Percentiles rank a stretch among this genome's conserved stretches.
Evolutionary conservation across 2,113 vertebrate genomes (phyloP).

Genomic region (Jaculus jaculus): DNA sequence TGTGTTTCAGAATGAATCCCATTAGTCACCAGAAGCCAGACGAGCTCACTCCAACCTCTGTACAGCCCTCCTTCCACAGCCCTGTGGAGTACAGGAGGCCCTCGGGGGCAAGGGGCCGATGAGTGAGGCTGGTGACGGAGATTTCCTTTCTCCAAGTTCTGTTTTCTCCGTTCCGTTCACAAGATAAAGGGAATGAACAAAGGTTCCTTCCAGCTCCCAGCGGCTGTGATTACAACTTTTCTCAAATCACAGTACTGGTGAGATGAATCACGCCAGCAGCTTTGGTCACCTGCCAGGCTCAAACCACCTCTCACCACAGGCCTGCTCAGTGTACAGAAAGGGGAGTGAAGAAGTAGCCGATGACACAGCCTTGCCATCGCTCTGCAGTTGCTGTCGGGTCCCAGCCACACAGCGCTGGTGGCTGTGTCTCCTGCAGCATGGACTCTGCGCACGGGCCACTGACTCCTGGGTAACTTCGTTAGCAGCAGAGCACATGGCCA

Average conservation of each 20-base stretch:
- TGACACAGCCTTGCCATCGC: neutral
- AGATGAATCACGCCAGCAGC: constrained; percentile 36
- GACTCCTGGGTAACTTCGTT: constrained; percentile 61
- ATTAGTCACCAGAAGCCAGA: neutral
- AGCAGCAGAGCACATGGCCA: constrained; percentile 50
- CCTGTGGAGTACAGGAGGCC: neutral
- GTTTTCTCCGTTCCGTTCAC: neutral
- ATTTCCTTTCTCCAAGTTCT: neutral
- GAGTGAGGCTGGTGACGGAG: neutral
- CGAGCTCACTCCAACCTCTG: neutral
- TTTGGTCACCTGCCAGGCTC: neutral
- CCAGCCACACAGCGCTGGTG: constrained; percentile 16
- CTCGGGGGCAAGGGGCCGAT: rapidly evolving
- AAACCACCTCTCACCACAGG: constrained; percentile 13
- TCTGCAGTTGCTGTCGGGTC: neutral
- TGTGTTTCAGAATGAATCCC: neutral
- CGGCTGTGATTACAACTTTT: neutral
- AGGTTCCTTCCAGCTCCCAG: neutral
- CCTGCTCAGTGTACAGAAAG: neutral
- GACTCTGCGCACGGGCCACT: neutral
- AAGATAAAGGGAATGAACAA: neutral
- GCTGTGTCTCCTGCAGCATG: constrained; percentile 10
- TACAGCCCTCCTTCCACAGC: neutral
- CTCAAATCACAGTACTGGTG: constrained; percentile 27
- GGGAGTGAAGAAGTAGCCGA: neutral